phyloP scores from a whole-genome alignment of 2,888 invertebrate genomes.

The Lathronympha strigana region DNA sequence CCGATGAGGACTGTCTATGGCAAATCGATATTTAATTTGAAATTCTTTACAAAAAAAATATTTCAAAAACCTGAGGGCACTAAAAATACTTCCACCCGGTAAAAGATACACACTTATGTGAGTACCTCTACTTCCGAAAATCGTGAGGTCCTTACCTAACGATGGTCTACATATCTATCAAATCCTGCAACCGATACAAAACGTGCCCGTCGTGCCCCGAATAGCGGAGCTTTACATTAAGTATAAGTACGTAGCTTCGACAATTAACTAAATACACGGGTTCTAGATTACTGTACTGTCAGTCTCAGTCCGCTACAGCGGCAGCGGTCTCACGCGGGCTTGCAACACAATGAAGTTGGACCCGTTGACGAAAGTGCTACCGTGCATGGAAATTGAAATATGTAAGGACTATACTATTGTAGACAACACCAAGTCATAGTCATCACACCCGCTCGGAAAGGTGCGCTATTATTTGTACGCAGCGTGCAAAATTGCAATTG shows the following conservation, averaged over 20 bases:
- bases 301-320: constrained; percentile 41
- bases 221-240: constrained; percentile 29
- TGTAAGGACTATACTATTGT: not conserved
- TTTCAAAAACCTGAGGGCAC: too few species aligned
- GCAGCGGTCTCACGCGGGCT: constrained; percentile 51
- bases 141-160: constrained; percentile 8
- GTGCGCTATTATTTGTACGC: too few species aligned
- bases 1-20: too few species aligned
- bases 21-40: too few species aligned
- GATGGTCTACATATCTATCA: constrained; percentile 17
- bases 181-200: constrained; percentile 18
- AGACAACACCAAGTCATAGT: not conserved
- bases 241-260: constrained; percentile 27
- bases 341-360: constrained; percentile 50
- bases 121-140: not conserved
- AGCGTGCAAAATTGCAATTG: too few species aligned
- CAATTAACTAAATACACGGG: constrained; percentile 39
- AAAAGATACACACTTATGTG: too few species aligned
- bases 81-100: too few species aligned
- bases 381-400: constrained; percentile 14
- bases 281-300: constrained; percentile 43
- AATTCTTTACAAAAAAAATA: too few species aligned
- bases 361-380: constrained; percentile 36
- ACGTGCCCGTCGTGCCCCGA: constrained; percentile 22
- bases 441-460: too few species aligned